Evolutionary conservation across 2,113 vertebrate species (phyloP).

Genomic region (Axis porcinus): DNA sequence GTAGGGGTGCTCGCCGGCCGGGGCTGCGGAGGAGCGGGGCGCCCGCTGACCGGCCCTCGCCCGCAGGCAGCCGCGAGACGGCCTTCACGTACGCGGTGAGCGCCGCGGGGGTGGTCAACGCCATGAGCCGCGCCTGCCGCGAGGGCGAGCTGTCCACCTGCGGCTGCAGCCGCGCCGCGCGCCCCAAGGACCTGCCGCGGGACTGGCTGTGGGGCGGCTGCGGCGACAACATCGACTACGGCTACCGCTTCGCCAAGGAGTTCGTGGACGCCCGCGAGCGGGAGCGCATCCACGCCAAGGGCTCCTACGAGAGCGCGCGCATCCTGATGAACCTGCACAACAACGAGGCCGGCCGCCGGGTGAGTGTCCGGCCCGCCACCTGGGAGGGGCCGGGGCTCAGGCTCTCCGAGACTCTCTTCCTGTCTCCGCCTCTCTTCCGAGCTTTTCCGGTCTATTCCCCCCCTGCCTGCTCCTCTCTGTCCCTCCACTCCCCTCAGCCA

Average conservation of each 20-base stretch:
- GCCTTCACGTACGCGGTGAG: constrained; percentile 97
- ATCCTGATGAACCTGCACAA: constrained; percentile 97
- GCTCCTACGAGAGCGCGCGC: constrained; percentile 90
- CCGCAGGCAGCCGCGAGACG: constrained; percentile 94
- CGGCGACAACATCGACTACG: constrained; percentile 96
- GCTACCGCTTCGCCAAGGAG: constrained; percentile 97
- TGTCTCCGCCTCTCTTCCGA: neutral
- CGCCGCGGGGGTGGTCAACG: constrained; percentile 95
- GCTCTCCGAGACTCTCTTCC: neutral
- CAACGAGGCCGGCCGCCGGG: constrained; percentile 95
- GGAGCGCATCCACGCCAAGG: constrained; percentile 93
- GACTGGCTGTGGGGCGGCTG: constrained; percentile 99
- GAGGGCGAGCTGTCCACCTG: constrained; percentile 98
- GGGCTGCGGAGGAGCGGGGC: neutral
- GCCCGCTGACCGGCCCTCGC: constrained; percentile 21
- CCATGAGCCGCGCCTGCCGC: constrained; percentile 95
- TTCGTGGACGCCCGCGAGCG: constrained; percentile 97
- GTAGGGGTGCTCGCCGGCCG: neutral
- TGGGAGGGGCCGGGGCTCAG: neutral
- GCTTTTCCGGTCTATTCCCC: neutral
- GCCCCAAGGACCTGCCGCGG: constrained; percentile 95
- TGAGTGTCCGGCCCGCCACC: constrained; percentile 74
- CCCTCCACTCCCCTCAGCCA: neutral
- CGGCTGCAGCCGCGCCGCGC: constrained; percentile 92
- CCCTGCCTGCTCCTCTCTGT: no score